These are phyloP conservation scores for Girardinichthys multiradiatus DNA, from an alignment of 2,113 vertebrate species.

Conservation along the genomic window DNA sequence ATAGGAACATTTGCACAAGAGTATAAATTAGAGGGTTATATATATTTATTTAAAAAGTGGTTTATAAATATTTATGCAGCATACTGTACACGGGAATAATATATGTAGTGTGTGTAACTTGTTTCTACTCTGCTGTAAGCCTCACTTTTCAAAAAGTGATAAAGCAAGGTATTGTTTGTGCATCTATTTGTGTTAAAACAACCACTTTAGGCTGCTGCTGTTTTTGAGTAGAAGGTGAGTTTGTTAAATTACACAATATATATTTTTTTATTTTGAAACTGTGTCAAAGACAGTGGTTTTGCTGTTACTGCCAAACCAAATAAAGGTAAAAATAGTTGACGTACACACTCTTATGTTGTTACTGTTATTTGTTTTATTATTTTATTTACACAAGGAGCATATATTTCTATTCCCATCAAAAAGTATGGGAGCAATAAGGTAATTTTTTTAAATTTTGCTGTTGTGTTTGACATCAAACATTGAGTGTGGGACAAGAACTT, in stretches of 20 bases:
- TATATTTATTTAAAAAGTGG: conserved; percentile 75
- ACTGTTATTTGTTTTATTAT: conserved; percentile 28
- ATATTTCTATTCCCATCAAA: not conserved
- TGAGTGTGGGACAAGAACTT: not conserved
- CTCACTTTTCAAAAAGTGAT: conserved; percentile 4
- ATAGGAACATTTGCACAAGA: conserved; percentile 42
- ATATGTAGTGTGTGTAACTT: conserved; percentile 68
- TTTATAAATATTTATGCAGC: conserved; percentile 66
- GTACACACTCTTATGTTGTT: conserved; percentile 34
- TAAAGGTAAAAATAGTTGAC: conserved; percentile 75
- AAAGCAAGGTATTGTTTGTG: conserved; percentile 49
- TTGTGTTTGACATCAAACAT: not conserved
- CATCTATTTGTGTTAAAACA: conserved; percentile 62
- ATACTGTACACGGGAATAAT: conserved; percentile 63
- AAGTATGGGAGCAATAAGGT: not conserved
- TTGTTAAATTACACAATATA: conserved; percentile 70
- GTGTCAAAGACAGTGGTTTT: conserved; percentile 78
- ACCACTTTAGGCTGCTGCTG: conserved; percentile 64
- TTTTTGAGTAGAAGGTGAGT: conserved; percentile 67
- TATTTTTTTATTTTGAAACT: conserved; percentile 82
- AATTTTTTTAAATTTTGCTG: not conserved
- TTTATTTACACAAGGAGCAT: not conserved
- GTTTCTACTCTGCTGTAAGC: conserved; percentile 66
- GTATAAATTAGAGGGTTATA: conserved; percentile 49
- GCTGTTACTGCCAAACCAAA: conserved; percentile 79